Evolutionary conservation across 1,140 invertebrate genomes (phyloP).

Genomic region (Zaprionus lachaisei): DNA sequence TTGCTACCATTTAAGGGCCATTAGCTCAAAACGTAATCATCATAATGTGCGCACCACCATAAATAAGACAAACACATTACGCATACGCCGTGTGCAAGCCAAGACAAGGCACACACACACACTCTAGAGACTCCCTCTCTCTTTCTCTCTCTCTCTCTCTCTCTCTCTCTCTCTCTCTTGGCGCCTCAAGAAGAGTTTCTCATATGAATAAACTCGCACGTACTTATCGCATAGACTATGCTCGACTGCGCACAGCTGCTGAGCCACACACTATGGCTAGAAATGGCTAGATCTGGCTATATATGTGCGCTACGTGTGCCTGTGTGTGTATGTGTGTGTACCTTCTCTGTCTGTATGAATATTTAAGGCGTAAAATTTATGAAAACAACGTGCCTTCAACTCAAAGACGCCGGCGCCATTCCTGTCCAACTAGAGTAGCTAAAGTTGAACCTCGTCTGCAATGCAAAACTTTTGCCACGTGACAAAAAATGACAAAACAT

Average conservation of each 20-base stretch:
- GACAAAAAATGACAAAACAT: constrained; percentile 78
- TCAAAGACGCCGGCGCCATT: constrained; percentile 20
- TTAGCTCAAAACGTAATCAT: constrained; percentile 78
- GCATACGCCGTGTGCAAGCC: constrained; percentile 61
- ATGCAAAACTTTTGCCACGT: constrained; percentile 73
- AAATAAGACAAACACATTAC: constrained; percentile 80
- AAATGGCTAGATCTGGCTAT: constrained; percentile 8
- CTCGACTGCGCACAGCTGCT: constrained; percentile 78
- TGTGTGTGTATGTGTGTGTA: constrained; percentile 17
- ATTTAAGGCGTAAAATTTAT: constrained; percentile 80
- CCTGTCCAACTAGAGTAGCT: constrained; percentile 38
- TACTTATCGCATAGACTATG: constrained; percentile 81
- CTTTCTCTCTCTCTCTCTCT: too few species aligned
- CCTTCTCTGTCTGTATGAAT: constrained; percentile 58
- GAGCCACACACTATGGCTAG: constrained; percentile 28
- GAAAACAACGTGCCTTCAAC: constrained; percentile 76
- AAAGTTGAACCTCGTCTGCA: constrained; percentile 56
- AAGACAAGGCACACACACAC: not conserved
- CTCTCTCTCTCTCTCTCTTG: not conserved
- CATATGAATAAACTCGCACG: constrained; percentile 81
- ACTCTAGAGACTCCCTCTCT: too few species aligned
- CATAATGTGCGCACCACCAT: constrained; percentile 77
- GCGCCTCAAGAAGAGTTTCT: constrained; percentile 36
- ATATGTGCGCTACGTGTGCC: not conserved
- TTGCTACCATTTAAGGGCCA: constrained; percentile 61